Evolutionary conservation across 1,140 invertebrate genomes (phyloP).

Genomic region (Eubasilissa regina): DNA sequence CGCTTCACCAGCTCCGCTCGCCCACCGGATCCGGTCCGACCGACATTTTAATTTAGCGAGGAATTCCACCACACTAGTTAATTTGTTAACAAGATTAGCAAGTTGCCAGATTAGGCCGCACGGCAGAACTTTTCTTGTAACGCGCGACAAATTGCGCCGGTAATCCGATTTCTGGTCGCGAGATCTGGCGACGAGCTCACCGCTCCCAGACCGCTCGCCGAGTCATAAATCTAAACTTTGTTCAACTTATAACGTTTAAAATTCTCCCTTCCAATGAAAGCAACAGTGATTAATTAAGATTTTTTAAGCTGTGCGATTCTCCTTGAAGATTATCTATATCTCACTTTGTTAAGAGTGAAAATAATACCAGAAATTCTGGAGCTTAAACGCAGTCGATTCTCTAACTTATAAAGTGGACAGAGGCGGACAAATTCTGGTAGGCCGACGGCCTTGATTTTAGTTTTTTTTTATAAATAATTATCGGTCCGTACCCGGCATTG

Average conservation of each 20-base stretch:
- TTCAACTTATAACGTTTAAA: too few species aligned
- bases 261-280: not conserved
- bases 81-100: not conserved
- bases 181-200: slow-evolving; percentile 1
- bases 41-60: too few species aligned
- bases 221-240: slow-evolving; percentile 1
- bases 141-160: not conserved
- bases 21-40: too few species aligned
- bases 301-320: not conserved
- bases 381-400: too few species aligned
- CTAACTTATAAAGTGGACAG: too few species aligned
- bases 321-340: not conserved
- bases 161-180: slow-evolving; percentile 16
- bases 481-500: too few species aligned
- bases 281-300: not conserved
- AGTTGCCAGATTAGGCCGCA: not conserved
- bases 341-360: not conserved
- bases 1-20: too few species aligned
- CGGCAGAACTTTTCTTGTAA: not conserved
- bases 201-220: not conserved
- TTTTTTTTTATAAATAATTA: too few species aligned
- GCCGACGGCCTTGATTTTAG: too few species aligned
- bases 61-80: not conserved
- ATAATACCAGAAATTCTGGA: too few species aligned
- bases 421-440: too few species aligned